These are phyloP conservation scores for Macrosiphum euphorbiae DNA, from an alignment of 2,888 invertebrate genomes.

Conservation along the genomic window DNA sequence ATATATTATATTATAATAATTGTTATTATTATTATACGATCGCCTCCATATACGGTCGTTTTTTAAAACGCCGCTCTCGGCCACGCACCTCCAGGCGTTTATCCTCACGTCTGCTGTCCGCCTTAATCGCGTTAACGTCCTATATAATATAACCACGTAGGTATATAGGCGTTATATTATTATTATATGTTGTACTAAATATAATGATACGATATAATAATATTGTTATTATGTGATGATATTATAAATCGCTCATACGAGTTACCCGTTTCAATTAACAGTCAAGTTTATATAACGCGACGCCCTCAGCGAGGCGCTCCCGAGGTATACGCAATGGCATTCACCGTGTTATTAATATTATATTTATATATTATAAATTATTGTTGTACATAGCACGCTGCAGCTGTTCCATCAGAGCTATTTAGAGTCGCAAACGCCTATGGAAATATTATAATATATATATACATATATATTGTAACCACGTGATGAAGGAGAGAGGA, in stretches of 20 bases:
- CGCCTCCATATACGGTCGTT: neutral
- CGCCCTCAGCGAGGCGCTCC: neutral
- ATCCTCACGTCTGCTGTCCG: neutral
- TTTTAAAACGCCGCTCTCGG: neutral
- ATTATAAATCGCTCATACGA: neutral
- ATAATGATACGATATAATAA: neutral
- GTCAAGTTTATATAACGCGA: neutral
- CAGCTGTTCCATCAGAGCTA: neutral
- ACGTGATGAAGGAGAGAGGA: neutral
- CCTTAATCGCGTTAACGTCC: slow-evolving; percentile 15
- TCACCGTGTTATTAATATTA: neutral
- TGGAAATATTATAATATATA: neutral
- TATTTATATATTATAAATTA: neutral
- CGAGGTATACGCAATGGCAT: neutral
- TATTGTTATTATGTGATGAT: neutral
- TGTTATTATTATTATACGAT: neutral
- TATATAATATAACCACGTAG: neutral
- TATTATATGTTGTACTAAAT: neutral
- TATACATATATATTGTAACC: neutral
- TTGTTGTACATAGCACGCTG: neutral
- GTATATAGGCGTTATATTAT: neutral
- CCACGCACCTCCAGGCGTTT: neutral
- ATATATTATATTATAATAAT: too few relatives aligned
- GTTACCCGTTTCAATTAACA: neutral
- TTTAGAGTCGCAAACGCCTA: neutral